Conservation (phyloP, 2,888 invertebrate species). For the Spodoptera picta region DNA sequence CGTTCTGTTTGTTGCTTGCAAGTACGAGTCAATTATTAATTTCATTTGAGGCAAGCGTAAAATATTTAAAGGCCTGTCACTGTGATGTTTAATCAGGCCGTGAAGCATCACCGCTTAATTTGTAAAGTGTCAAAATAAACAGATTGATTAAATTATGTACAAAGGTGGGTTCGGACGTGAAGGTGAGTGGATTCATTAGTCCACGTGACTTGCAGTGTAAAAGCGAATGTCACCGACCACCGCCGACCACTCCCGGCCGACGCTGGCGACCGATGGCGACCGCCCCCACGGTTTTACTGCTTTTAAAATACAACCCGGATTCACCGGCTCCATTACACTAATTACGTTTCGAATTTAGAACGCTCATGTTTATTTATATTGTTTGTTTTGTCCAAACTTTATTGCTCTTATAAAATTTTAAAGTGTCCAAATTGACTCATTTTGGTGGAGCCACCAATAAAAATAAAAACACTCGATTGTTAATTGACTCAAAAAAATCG, state of each 20-base stretch:
- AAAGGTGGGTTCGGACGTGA: constrained; percentile 66
- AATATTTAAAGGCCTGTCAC: constrained; percentile 52
- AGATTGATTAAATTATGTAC: constrained; percentile 78
- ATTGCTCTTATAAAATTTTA: constrained; percentile 65
- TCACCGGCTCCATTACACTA: constrained; percentile 78
- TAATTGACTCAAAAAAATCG: constrained; percentile 66
- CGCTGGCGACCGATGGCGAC: constrained; percentile 22
- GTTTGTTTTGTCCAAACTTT: constrained; percentile 62
- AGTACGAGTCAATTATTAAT: constrained; percentile 25
- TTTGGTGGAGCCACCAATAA: constrained; percentile 61
- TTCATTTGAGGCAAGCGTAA: constrained; percentile 30
- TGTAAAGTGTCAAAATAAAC: constrained; percentile 77
- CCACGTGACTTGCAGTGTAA: constrained; percentile 82
- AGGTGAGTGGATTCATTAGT: constrained; percentile 81
- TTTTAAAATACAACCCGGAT: constrained; percentile 69
- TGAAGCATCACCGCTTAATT: constrained; percentile 66
- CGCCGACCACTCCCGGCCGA: constrained; percentile 62
- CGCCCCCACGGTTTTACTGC: constrained; percentile 65
- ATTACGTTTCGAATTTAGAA: constrained; percentile 75
- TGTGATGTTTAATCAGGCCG: constrained; percentile 57
- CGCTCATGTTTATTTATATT: constrained; percentile 66
- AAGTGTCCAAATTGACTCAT: constrained; percentile 66
- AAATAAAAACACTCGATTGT: constrained; percentile 60
- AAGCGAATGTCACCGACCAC: constrained; percentile 72
- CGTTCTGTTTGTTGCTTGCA: constrained; percentile 13